These are phyloP conservation scores for Melolontha melolontha DNA, from an alignment of 2,888 invertebrate genomes.

Conservation along the genomic window DNA sequence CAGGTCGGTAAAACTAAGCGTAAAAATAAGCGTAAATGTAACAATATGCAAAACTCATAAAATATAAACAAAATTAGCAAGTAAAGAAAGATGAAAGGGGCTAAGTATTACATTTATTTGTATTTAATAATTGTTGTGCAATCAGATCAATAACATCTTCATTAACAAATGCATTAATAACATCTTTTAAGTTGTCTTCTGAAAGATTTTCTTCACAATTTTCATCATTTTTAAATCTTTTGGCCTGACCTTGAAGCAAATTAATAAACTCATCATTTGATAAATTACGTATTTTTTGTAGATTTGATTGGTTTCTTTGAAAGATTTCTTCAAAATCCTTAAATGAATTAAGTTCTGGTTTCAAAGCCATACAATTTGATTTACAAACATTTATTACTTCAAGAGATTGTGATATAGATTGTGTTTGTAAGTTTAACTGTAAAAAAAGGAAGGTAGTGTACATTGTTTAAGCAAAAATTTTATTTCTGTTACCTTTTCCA, in stretches of 20 bases:
- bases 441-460: background rate
- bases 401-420: conserved; percentile 38
- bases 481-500: conserved; percentile 62
- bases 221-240: conserved; percentile 49
- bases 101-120: no score
- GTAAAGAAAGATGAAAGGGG: no score
- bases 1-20: no score
- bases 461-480: background rate
- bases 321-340: conserved; percentile 25
- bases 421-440: conserved; percentile 8
- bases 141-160: conserved; percentile 36
- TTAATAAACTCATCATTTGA: conserved; percentile 50
- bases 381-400: conserved; percentile 47
- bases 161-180: conserved; percentile 52
- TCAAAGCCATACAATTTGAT: conserved; percentile 37
- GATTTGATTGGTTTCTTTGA: conserved; percentile 28
- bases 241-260: conserved; percentile 54
- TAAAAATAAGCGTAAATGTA: no score
- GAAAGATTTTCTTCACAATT: conserved; percentile 62
- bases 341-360: conserved; percentile 1
- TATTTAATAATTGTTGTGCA: conserved; percentile 24
- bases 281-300: conserved; percentile 49
- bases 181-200: conserved; percentile 61
- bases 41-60: no score
- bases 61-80: no score